Percentiles rank a stretch among this genome's conserved stretches.
These are phyloP conservation scores for Pseudomugil tenellus DNA, from an alignment of 2,797 vertebrate species.

Conservation along the genomic window DNA sequence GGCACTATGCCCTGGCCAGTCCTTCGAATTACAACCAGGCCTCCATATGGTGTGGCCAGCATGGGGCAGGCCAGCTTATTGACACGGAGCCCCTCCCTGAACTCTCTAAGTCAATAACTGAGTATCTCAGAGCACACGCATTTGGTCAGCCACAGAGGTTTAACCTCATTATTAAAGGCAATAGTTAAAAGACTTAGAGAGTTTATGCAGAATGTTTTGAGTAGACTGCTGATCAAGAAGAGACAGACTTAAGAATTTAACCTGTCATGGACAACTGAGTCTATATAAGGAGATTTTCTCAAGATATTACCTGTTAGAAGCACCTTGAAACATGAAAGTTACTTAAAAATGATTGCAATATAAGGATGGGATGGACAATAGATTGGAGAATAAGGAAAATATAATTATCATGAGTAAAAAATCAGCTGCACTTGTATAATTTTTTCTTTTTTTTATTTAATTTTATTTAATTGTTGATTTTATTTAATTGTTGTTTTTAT, in stretches of 20 bases:
- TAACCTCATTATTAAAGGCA: slow-evolving; percentile 45
- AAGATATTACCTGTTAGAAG: not conserved
- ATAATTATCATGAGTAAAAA: too few relatives aligned
- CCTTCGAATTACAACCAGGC: slow-evolving; percentile 79
- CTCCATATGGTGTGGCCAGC: slow-evolving; percentile 75
- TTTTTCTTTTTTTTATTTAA: too few relatives aligned
- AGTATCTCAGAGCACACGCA: slow-evolving; percentile 52
- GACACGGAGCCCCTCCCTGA: slow-evolving; percentile 69
- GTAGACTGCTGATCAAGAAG: not conserved
- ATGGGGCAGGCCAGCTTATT: slow-evolving; percentile 75
- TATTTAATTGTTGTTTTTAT: too few relatives aligned
- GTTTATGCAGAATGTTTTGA: not conserved
- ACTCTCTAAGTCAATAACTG: slow-evolving; percentile 70
- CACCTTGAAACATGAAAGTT: not conserved
- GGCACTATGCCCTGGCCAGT: slow-evolving; percentile 78
- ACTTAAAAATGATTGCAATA: not conserved
- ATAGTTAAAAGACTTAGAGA: slow-evolving; percentile 23
- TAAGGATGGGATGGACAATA: not conserved
- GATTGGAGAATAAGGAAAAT: too few relatives aligned
- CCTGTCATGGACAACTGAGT: slow-evolving; percentile 18
- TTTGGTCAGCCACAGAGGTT: slow-evolving; percentile 38
- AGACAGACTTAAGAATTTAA: slow-evolving; percentile 18
- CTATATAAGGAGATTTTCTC: slow-evolving; percentile 7
- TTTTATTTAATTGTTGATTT: too few relatives aligned
- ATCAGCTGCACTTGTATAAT: too few relatives aligned